Evolutionary conservation across 2,797 vertebrate species (phyloP).

Genomic region (Anniella stebbinsi): DNA sequence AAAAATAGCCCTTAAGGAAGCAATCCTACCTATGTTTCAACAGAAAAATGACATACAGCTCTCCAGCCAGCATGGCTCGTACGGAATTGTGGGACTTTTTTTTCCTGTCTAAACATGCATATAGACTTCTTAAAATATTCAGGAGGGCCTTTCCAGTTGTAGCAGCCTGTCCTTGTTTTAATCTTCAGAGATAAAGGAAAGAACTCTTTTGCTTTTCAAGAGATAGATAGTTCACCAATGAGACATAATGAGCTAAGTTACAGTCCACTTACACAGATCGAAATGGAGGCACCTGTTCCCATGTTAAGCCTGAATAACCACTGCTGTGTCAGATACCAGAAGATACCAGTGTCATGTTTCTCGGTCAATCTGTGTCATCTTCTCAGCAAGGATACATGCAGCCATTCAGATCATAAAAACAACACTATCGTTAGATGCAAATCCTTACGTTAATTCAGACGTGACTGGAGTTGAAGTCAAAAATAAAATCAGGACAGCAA

Average conservation of each 20-base stretch:
- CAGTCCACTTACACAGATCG: constrained; percentile 83
- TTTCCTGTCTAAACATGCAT: too few relatives aligned
- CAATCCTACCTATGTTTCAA: too few relatives aligned
- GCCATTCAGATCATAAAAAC: neutral
- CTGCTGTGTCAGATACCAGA: neutral
- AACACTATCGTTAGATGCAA: fast-evolving
- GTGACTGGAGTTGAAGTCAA: neutral
- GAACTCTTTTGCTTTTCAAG: neutral
- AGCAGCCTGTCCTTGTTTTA: constrained; percentile 1
- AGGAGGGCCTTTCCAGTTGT: neutral
- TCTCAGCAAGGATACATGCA: constrained; percentile 13
- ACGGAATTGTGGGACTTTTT: too few relatives aligned
- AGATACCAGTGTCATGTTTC: constrained; percentile 23
- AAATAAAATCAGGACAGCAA: neutral
- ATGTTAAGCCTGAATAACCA: constrained; percentile 48
- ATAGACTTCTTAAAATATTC: neutral
- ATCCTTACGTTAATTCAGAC: constrained; percentile 22
- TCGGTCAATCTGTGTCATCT: neutral
- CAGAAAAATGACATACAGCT: too few relatives aligned
- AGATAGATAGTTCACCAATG: neutral
- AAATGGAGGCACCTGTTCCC: constrained; percentile 82
- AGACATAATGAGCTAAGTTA: constrained; percentile 10
- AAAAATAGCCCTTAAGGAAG: neutral
- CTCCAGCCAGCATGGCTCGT: too few relatives aligned
- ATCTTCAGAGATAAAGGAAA: neutral